These are phyloP conservation scores for Corythornis leucogaster DNA, from an alignment of 2,797 vertebrate species.

Conservation along the genomic window DNA sequence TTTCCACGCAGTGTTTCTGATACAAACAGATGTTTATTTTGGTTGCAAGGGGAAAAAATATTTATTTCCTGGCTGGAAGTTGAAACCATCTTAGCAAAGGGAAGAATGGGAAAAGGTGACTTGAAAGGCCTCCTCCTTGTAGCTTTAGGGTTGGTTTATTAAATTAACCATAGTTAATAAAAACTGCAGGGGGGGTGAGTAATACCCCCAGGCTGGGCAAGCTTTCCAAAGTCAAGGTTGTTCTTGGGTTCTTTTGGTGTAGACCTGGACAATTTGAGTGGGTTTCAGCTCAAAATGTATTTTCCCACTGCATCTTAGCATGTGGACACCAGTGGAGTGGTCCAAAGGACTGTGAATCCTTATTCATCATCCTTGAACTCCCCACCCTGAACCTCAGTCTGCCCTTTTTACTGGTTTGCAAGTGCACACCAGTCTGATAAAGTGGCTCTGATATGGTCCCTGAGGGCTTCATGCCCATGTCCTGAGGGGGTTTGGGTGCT, in stretches of 20 bases:
- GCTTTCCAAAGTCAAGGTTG: neutral
- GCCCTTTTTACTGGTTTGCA: neutral
- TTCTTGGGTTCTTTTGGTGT: neutral
- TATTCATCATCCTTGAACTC: neutral
- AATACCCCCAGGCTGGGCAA: neutral
- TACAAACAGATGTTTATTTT: neutral
- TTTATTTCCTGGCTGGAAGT: neutral
- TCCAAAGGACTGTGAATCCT: neutral
- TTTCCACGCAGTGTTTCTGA: neutral
- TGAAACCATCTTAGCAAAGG: neutral
- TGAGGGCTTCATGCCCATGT: fast-evolving
- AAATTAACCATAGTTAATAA: neutral
- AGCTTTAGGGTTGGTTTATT: neutral
- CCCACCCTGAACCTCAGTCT: neutral
- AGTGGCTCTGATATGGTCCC: no score
- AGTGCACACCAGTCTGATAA: neutral
- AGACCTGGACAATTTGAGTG: neutral
- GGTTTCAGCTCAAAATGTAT: neutral
- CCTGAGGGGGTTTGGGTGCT: no score
- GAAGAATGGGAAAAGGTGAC: neutral
- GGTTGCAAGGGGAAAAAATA: neutral
- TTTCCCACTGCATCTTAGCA: neutral
- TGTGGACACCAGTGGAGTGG: fast-evolving
- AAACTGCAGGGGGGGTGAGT: neutral
- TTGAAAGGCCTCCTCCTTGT: neutral